Evolutionary conservation across 2,888 invertebrate species (phyloP).

Genomic region (Noctua janthina): DNA sequence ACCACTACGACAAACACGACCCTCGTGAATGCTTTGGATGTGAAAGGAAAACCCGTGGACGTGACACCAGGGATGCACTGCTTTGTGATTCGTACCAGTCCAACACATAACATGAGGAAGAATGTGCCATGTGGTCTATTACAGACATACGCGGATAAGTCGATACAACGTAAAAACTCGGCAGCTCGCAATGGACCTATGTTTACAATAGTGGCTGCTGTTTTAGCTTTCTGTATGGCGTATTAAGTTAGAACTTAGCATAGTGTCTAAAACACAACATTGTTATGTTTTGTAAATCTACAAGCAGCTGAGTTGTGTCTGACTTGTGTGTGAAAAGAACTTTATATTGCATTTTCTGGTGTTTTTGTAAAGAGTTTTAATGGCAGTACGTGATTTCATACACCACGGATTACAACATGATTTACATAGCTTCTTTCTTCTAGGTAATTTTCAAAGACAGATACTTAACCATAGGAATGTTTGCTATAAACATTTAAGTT

Average conservation of each 20-base stretch:
- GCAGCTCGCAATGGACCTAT: constrained; percentile 77
- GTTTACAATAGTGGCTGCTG: constrained; percentile 75
- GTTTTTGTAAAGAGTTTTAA: background rate
- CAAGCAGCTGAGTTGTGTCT: constrained; percentile 10
- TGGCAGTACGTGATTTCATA: constrained; percentile 1
- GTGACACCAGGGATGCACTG: constrained; percentile 86
- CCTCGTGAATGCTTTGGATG: constrained; percentile 83
- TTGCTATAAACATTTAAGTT: constrained; percentile 17
- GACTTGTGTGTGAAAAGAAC: constrained; percentile 31
- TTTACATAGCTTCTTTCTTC: background rate
- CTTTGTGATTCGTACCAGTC: constrained; percentile 78
- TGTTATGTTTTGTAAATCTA: constrained; percentile 12
- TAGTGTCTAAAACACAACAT: constrained; percentile 15
- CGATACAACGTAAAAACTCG: constrained; percentile 78
- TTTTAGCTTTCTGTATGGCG: constrained; percentile 69
- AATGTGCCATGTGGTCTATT: constrained; percentile 82
- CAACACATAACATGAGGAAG: constrained; percentile 78
- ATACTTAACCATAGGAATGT: background rate
- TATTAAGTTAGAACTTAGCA: constrained; percentile 55
- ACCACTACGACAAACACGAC: constrained; percentile 83
- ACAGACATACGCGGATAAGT: constrained; percentile 83
- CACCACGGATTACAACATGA: background rate
- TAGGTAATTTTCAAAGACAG: background rate
- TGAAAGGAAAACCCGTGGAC: constrained; percentile 82
- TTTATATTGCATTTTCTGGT: constrained; percentile 51